Percentiles rank a stretch among this genome's conserved stretches.
Evolutionary conservation across 2,888 invertebrate genomes (phyloP).

Genomic region (Pyrocoelia pectoralis): DNA sequence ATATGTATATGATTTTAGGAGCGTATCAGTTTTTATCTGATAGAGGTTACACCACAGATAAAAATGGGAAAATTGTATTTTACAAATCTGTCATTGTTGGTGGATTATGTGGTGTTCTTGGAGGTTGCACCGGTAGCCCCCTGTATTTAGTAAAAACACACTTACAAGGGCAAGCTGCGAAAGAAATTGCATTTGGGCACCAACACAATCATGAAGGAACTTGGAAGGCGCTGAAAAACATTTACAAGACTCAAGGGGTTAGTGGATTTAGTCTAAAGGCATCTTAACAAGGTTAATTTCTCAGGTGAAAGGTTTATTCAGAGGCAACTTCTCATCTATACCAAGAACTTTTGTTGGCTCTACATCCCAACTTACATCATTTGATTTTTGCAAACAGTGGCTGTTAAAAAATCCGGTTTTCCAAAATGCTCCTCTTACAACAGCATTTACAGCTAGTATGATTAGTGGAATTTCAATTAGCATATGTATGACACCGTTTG

Average conservation of each 20-base stretch:
- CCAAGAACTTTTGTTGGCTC: slow-evolving; percentile 83
- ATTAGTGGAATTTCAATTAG: slow-evolving; percentile 83
- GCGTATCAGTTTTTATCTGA: slow-evolving; percentile 51
- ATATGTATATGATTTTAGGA: slow-evolving; percentile 63
- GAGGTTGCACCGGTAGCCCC: slow-evolving; percentile 84
- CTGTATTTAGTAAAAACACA: slow-evolving; percentile 89
- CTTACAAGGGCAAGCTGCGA: slow-evolving; percentile 75
- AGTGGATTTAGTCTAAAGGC: not conserved
- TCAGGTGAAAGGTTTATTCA: slow-evolving; percentile 72
- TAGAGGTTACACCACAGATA: slow-evolving; percentile 57
- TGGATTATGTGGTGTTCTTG: slow-evolving; percentile 80
- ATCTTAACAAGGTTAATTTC: not conserved
- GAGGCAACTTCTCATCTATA: slow-evolving; percentile 78
- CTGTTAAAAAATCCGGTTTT: slow-evolving; percentile 62
- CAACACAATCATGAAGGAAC: slow-evolving; percentile 81
- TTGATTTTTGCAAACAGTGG: slow-evolving; percentile 74
- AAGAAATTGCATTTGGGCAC: slow-evolving; percentile 86
- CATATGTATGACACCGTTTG: slow-evolving; percentile 85
- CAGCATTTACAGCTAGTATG: slow-evolving; percentile 76
- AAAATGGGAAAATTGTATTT: slow-evolving; percentile 71
- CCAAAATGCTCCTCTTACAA: slow-evolving; percentile 65
- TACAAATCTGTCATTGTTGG: slow-evolving; percentile 74
- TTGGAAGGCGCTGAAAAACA: slow-evolving; percentile 66
- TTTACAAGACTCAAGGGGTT: slow-evolving; percentile 66
- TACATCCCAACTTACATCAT: slow-evolving; percentile 84